phyloP scores from a whole-genome alignment of 2,113 vertebrate species.

The Corythornis cristatus region DNA sequence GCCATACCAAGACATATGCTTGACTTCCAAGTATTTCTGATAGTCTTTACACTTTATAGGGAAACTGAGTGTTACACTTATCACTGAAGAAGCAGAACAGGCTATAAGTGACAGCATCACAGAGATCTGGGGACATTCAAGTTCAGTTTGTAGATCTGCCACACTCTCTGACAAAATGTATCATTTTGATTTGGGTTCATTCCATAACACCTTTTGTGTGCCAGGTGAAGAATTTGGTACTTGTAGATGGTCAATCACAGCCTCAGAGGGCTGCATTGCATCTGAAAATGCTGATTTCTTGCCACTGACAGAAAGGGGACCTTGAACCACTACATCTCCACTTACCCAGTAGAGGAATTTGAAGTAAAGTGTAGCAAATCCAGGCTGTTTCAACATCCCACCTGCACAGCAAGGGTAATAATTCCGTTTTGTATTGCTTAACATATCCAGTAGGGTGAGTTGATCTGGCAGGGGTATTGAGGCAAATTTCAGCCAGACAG shows the following conservation, averaged over 20 bases:
- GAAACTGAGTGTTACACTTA: background rate
- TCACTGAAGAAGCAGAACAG: background rate
- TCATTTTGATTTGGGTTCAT: background rate
- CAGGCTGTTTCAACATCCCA: background rate
- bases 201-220: background rate
- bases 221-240: background rate
- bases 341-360: background rate
- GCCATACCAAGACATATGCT: background rate
- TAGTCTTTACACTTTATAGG: background rate
- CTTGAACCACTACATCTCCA: background rate
- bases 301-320: background rate
- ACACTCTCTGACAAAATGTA: background rate
- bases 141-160: background rate
- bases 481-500: background rate
- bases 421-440: background rate
- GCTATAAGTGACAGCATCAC: background rate
- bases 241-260: background rate
- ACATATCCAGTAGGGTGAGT: background rate
- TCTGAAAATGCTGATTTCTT: background rate
- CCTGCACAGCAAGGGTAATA: background rate
- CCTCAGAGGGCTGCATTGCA: background rate
- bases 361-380: background rate
- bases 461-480: background rate
- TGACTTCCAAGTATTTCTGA: background rate
- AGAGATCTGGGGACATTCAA: background rate